Evolutionary conservation across 2,888 invertebrate species (phyloP), one percentile per base, ranked within the genome.

Genomic region (Belgica antarctica): DNA sequence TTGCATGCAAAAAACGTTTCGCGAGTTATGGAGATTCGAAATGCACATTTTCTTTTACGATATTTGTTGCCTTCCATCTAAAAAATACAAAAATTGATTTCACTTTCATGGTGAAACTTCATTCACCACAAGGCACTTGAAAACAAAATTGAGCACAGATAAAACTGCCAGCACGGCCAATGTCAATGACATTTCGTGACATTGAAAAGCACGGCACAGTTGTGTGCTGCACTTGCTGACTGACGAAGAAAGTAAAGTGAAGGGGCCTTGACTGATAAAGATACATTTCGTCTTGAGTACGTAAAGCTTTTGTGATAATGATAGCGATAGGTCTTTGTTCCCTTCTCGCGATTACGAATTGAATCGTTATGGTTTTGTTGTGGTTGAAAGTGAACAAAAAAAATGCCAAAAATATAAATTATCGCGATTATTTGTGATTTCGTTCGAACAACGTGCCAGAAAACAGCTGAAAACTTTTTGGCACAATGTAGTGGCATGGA

Each of bases 171-270:
- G 17, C 47, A 28, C 66, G 47, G 47, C 47, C 66, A 66, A 66
- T 66, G 66, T 66, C 66, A 66, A 66, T 66, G 31, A 66, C 66
- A 66, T 31, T 46, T 24, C n/a, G 41, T 66, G 66, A 47, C 66
- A 47, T 66, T 66, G 66, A 66, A 66, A 66, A 66, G 8, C 22
- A 52, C 2, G 22, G 52, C 24, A 24, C 46, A 34, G 19, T 10
- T 5, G 5, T 5, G 4, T 52, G 34, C 34, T 34, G 22, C 19
- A 52, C 22, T 52, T 52, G 52, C 12, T 15, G 41, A n/a, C n/a
- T n/a, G n/a, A n/a, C 10, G 41, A 10, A n/a, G 8, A 41, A 41
- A n/a, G 41, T 15, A 15, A 41, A 52, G 52, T 46, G 34, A 34
- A 34, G 10, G 10, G 7, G 10, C 7, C 10, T 34, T 46, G 15